Evolutionary conservation across 2,113 vertebrate species (phyloP), one percentile per base, ranked within the genome.

Genomic region (Limanda limanda): DNA sequence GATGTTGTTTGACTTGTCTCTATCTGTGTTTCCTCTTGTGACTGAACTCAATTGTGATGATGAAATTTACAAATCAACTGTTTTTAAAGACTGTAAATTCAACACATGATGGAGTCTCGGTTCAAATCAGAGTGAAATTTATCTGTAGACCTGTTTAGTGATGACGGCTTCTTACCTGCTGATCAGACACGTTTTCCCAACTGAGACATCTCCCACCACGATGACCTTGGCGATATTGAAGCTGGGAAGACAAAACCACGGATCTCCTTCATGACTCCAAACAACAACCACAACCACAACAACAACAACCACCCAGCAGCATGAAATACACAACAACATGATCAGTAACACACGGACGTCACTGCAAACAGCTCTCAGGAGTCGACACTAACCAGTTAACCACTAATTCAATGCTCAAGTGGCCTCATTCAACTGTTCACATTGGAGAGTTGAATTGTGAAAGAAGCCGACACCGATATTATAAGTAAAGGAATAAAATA

Each of bases 191-290:
- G 97, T 98, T 90, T 99, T 98, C 35, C 97, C 97, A 70, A 98
- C 97, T 0, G 96, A 95, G 52, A 99, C 96, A 58, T 99, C 97
- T 0, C 97, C 97, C 56, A 99, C 97, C 27, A 99, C 96, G 11
- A 99, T 98, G 82, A 99, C 96, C 87, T 99, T 99, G 85, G 97
- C 98, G 68, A 99, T 95, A 81, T 97, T 98, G 84, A 97, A 97
- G 86, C 97, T 99, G 92, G 62, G 47, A 86, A 76, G 67, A 92
- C 8, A 72, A 70, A 72, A 51, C 5, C 42, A 18, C 69, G 9
- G 62, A 20, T 13, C 18, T 81, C 25, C 57, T 1, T 47, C 3
- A 20, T 21, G 51, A 54, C 18, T 52, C 45, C 45, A 17, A 1
- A 47, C 13, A 7, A 31, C 31, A 31, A 45, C 40, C 12, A 42